Base-by-base conservation (phyloP, 1,140 invertebrate genomes). In the Pseudomyrmex sp. region DNA sequence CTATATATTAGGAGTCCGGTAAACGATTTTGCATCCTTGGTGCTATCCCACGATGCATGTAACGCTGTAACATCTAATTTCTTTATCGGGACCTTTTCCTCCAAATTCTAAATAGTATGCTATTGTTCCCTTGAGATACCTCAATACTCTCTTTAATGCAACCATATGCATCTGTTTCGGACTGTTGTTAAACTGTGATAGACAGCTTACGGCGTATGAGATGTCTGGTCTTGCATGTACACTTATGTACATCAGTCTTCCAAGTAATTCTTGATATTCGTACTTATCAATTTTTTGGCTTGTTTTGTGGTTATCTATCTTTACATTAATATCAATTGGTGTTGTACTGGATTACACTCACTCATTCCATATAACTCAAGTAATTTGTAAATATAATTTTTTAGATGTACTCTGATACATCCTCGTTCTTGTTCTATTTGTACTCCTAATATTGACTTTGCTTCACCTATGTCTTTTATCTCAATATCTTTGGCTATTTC, bases 31-130 rank as follows among this genome's bases (percentile, higher is more conserved):
- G 68, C 65, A 44, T 79, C 65, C 4, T 8, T 12, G 0, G 65
- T 0, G 80, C 70, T 2, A 83, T 61, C 76, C 74, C 83, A 84
- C n/a, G 83, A 84, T 0, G 83, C 74, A 59, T 84, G n/a, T n/a
- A n/a, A n/a, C 68, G 0, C 59, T 10, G 5, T 84, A 59, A 2
- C 66, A 79, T 44, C 12, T 13, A 1, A 70, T 8, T 18, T 1
- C 10, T 18, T 8, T 18, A 1, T 1, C 7, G 1, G 2, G 1
- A 54, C 8, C 35, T 4, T 13, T 18, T 5, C 2, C 59, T 50
- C 52, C 52, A 50, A 26, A 84, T 12, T 56, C 18, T 0, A 79
- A 2, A 1, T 9, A 2, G 13, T 79, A 84, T 1, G 66, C 9
- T 0, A 59, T 58, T 0, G 83, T 84, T 1, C 44, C 12, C 9